Percentiles rank a stretch among this genome's conserved stretches.
Evolutionary conservation across 2,113 vertebrate genomes (phyloP).

Genomic region (Malurus alboscapulatus): DNA sequence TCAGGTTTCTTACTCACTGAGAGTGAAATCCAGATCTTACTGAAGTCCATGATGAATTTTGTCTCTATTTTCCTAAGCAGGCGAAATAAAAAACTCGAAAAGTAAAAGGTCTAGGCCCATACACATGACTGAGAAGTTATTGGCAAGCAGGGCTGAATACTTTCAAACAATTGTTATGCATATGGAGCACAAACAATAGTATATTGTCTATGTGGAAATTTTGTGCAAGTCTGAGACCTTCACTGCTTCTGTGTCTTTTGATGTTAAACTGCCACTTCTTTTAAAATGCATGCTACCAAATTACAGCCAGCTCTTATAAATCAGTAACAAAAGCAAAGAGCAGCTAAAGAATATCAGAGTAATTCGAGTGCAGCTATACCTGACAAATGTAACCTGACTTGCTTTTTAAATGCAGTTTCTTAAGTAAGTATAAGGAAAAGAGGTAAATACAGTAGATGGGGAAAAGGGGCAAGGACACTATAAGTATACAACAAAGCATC

Average conservation of each 20-base stretch:
- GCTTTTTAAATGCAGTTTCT: not conserved
- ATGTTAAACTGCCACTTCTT: slow-evolving; percentile 20
- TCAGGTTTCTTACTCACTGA: not conserved
- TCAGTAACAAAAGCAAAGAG: slow-evolving; percentile 9
- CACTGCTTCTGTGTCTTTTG: slow-evolving; percentile 18
- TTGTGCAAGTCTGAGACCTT: not conserved
- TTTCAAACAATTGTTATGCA: slow-evolving; percentile 34
- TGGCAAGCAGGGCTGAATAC: slow-evolving; percentile 6
- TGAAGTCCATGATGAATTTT: slow-evolving; percentile 10
- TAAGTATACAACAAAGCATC: slow-evolving; percentile 1
- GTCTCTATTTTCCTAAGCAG: not conserved
- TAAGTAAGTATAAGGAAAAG: not conserved
- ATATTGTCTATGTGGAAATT: slow-evolving; percentile 1
- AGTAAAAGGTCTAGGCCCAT: not conserved
- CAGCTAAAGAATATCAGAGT: not conserved
- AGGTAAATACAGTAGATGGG: not conserved
- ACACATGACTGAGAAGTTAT: not conserved
- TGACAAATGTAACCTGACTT: slow-evolving; percentile 1
- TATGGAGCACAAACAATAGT: slow-evolving; percentile 10
- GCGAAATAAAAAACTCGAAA: not conserved
- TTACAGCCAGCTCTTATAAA: slow-evolving; percentile 30
- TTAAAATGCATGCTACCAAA: slow-evolving; percentile 28
- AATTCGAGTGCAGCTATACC: not conserved
- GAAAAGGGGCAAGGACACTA: not conserved
- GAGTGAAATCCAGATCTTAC: not conserved